Evolutionary conservation across 2,888 invertebrate species (phyloP).

Genomic region (Himalopsyche kuldschensis): DNA sequence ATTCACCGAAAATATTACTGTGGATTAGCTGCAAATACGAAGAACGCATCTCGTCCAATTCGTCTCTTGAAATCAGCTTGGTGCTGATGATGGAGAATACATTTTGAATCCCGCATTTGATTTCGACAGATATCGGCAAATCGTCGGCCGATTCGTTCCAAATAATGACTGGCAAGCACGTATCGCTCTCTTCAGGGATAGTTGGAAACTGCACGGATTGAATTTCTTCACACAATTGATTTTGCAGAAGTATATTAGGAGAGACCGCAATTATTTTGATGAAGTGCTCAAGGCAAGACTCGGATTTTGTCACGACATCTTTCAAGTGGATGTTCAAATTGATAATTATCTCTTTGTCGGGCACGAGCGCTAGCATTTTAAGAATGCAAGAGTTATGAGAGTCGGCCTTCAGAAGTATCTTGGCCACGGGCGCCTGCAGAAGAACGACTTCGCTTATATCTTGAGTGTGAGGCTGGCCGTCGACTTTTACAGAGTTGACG

Average conservation of each 20-base stretch:
- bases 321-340: conserved; percentile 19
- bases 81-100: conserved; percentile 24
- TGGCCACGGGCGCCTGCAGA: conserved; percentile 18
- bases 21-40: conserved; percentile 11
- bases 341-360: conserved; percentile 13
- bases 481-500: conserved; percentile 19
- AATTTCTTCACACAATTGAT: background rate
- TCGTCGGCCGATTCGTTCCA: conserved; percentile 27
- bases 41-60: conserved; percentile 3
- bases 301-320: conserved; percentile 33
- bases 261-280: conserved; percentile 14
- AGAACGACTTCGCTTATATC: conserved; percentile 21
- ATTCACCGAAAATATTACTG: background rate
- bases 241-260: conserved; percentile 21
- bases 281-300: conserved; percentile 19
- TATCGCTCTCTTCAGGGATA: conserved; percentile 29
- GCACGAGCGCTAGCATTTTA: conserved; percentile 8
- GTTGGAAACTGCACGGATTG: conserved; percentile 18
- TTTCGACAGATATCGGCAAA: conserved; percentile 21
- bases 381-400: conserved; percentile 25
- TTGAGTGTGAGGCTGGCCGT: conserved; percentile 12
- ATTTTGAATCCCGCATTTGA: conserved; percentile 3
- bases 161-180: conserved; percentile 26
- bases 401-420: conserved; percentile 30
- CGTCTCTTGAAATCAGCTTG: conserved; percentile 12